Evolutionary conservation across 2,797 vertebrate species (phyloP), one percentile per base, ranked within the genome.

Genomic region (Lithobates pipiens): DNA sequence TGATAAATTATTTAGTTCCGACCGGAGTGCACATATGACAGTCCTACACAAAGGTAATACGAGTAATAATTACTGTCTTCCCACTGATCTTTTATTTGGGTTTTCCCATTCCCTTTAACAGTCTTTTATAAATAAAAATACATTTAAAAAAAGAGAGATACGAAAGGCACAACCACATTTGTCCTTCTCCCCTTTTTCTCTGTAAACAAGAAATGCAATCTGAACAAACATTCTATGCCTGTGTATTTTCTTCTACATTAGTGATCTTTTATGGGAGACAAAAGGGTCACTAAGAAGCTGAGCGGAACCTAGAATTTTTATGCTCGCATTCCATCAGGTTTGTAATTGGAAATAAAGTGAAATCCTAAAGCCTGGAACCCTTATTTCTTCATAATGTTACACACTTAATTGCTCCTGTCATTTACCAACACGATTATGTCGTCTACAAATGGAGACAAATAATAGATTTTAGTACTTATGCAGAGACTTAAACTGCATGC

Each of bases 371-470:
- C 86, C 88, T 86, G 88, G 72, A 90, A 91, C 72, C 67, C 73
- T n/a, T 81, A 80, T 87, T 88, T 91, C 87, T 90, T 88, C 88
- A 84, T 89, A 90, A 91, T 84, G 86, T 74, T 84, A 73, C 67
- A 90, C 71, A 76, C 82, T 90, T 90, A 90, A 88, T 91, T 91
- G 88, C 54, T 89, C 85, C 82, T 92, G 88, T 84, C 88, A 86
- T 87, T 92, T 89, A 92, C 86, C 86, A 88, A 88, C 9, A 70
- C 87, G 88, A 87, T 90, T 90, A 90, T 10, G 32, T 88, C 89
- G 82, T 89, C 89, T 88, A 89, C 87, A 91, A 92, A 91, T 70
- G 74, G 90, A 92, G 88, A 91, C 88, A 89, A 89, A 91, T 88
- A 86, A 88, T 85, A 90, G 88, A 90, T 91, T 82, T 82, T 84